Conservation (phyloP, 2,888 invertebrate genomes). For the Apodemia duryi region DNA sequence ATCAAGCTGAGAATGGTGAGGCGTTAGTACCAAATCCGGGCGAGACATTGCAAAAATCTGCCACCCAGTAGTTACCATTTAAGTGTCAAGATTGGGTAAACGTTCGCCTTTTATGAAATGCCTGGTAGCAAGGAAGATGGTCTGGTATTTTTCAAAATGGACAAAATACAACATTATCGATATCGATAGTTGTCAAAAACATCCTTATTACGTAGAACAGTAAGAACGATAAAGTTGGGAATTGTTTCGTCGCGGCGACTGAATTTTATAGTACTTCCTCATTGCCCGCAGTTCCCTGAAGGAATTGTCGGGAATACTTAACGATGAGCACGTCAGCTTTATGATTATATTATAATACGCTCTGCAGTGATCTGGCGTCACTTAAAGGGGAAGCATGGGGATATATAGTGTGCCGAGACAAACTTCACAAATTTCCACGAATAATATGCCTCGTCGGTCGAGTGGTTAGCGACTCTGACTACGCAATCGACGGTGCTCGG, state of each 20-base stretch:
- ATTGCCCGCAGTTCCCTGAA: constrained; percentile 9
- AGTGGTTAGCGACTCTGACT: too few species aligned
- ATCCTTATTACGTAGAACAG: not conserved
- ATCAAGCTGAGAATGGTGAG: too few species aligned
- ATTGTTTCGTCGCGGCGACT: constrained; percentile 14
- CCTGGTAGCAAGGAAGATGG: too few species aligned
- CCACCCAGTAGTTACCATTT: too few species aligned
- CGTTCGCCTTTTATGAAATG: too few species aligned
- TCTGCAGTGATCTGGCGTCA: constrained; percentile 1
- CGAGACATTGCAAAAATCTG: too few species aligned
- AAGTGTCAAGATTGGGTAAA: too few species aligned
- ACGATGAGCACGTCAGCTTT: not conserved
- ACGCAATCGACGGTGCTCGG: too few species aligned
- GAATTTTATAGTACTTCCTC: constrained; percentile 15
- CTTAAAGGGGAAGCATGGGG: not conserved
- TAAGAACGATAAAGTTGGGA: constrained; percentile 3
- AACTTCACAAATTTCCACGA: not conserved
- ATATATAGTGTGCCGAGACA: not conserved
- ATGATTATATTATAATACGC: not conserved
- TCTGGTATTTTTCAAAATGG: too few species aligned
- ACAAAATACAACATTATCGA: not conserved
- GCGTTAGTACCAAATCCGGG: too few species aligned
- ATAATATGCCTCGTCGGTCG: too few species aligned
- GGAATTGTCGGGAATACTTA: constrained; percentile 7
- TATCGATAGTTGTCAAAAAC: not conserved